Evolutionary conservation across 2,888 invertebrate genomes (phyloP).

Genomic region (Meloe dianella): DNA sequence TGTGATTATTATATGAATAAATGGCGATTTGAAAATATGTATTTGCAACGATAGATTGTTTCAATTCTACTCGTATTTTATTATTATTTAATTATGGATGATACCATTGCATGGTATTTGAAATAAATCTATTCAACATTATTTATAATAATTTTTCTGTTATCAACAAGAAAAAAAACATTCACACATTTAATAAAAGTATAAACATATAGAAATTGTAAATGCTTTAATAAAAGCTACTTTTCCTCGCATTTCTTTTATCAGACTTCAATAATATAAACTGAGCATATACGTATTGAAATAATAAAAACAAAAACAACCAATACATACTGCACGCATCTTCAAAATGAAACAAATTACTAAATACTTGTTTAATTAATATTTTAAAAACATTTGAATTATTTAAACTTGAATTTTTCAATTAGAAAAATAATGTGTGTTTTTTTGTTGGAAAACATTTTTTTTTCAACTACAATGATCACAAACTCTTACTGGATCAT

Average conservation of each 20-base stretch:
- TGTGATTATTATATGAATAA: too few species aligned
- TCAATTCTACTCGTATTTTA: too few species aligned
- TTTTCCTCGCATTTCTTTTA: constrained; percentile 9
- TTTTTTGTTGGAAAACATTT: constrained; percentile 17
- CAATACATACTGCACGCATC: too few species aligned
- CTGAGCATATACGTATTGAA: neutral
- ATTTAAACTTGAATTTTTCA: too few species aligned
- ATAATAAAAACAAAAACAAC: neutral
- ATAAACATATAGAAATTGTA: constrained; percentile 27
- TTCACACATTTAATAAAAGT: constrained; percentile 20
- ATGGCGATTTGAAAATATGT: too few species aligned
- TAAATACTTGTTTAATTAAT: too few species aligned
- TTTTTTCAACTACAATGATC: constrained; percentile 62
- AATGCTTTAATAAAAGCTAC: constrained; percentile 31
- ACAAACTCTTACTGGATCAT: constrained; percentile 75
- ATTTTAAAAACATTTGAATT: too few species aligned
- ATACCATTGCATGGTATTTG: neutral
- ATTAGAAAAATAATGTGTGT: too few species aligned
- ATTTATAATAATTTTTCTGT: neutral
- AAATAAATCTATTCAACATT: neutral
- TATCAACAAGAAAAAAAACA: neutral
- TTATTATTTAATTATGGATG: too few species aligned
- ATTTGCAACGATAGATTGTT: too few species aligned
- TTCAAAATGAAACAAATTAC: too few species aligned
- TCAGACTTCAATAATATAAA: constrained; percentile 21